These are phyloP conservation scores for Rhipidura dahli DNA, from an alignment of 2,113 vertebrate species.

Conservation along the genomic window DNA sequence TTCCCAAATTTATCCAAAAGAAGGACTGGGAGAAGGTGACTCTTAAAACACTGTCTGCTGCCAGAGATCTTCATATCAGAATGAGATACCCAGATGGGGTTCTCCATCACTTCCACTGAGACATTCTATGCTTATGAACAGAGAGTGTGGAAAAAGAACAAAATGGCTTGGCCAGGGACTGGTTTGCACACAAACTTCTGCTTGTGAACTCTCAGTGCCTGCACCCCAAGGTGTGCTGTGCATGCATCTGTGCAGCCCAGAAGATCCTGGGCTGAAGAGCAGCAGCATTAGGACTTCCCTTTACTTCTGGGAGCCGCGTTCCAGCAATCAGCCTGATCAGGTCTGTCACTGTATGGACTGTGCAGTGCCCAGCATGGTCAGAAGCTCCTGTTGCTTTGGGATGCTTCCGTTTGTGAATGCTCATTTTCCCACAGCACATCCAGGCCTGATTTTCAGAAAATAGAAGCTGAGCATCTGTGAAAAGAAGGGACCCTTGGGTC, in stretches of 20 bases:
- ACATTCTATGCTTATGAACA: neutral
- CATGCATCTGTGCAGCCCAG: neutral
- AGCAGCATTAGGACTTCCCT: neutral
- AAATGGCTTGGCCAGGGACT: neutral
- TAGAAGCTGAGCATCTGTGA: neutral
- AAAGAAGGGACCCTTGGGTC: neutral
- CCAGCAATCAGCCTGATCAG: neutral
- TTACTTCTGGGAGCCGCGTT: rapidly evolving
- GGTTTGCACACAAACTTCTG: neutral
- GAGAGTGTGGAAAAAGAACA: neutral
- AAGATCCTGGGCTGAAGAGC: neutral
- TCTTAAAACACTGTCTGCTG: neutral
- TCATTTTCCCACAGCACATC: neutral
- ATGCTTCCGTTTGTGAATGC: neutral
- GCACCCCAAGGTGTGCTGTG: neutral
- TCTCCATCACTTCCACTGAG: neutral
- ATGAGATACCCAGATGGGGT: neutral
- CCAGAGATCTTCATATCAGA: neutral
- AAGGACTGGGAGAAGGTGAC: neutral
- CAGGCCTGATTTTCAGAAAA: neutral
- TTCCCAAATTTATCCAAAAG: neutral
- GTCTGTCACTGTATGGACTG: neutral
- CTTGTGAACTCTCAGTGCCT: neutral
- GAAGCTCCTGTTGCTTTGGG: neutral
- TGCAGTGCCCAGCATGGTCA: neutral